Base-by-base conservation (phyloP, 2,113 vertebrate genomes). In the Empidonax alnorum region DNA sequence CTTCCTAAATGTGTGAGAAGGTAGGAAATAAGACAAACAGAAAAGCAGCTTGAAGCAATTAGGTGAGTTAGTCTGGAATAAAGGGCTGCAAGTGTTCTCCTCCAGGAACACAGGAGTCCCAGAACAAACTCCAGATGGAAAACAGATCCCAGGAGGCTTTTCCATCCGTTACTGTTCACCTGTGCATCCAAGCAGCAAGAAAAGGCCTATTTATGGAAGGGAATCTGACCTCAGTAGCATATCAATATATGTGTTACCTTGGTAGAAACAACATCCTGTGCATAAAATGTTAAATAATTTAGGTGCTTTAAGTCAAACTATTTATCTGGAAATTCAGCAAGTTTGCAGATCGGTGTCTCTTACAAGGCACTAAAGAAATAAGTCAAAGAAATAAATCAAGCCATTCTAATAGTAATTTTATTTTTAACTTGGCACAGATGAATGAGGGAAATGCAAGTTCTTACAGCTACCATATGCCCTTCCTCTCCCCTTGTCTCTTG, bases 21-120 rank as follows among this genome's bases (percentile, higher is more conserved):
- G 84, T 84, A 69, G 93, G 52, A 94, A 95, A 91, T 91, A 90
- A 84, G 65, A 41, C 67, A 84, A 87, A 68, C 15, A 49, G 69
- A 42, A 91, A 93, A 86, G 84, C 94, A 92, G 33, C 88, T 87
- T 84, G 83, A 79, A 67, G 67, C 44, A 75, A 12, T 81, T 84
- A 75, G 81, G 68, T 47, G 82, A 91, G 56, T 73, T 93, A 75
- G 37, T 27, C 30, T 46, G 27, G 37, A 93, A 66, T 75, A 62
- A 92, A 55, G 25, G 59, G 14, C 79, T 90, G 55, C 39, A 39
- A 65, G 21, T 9, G 5, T 50, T 92, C 66, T 58, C 18, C 33
- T 44, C 9, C 47, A 41, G 53, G 73, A 89, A 15, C 58, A 80
- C 35, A 37, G 0, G 0, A 41, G 56, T 83, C 53, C 75, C 33